A percentile compares a stretch with the other conserved stretches of the same genome.
Conservation (phyloP, 2,888 invertebrate species). For the Drosophila monieri region DNA sequence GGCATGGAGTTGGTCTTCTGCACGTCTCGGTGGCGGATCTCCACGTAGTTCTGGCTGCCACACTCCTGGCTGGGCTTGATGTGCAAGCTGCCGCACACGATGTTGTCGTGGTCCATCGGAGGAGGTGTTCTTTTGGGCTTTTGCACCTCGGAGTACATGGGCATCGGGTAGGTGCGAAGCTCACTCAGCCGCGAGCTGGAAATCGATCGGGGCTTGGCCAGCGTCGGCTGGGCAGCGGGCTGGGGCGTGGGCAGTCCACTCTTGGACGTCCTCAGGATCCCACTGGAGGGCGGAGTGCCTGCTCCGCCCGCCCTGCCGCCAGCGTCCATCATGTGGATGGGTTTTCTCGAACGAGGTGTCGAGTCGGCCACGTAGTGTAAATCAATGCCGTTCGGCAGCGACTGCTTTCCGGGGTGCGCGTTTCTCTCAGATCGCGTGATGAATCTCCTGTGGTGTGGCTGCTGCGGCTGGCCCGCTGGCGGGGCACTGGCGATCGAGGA, state of each 20-base stretch:
- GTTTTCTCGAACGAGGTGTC: slow-evolving; percentile 89
- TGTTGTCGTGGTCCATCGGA: slow-evolving; percentile 58
- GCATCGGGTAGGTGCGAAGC: slow-evolving; percentile 73
- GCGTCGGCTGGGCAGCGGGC: slow-evolving; percentile 84
- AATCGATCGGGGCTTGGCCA: slow-evolving; percentile 80
- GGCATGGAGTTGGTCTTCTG: slow-evolving; percentile 83
- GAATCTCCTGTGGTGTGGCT: slow-evolving; percentile 72
- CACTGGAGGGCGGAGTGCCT: slow-evolving; percentile 56
- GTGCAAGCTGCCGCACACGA: slow-evolving; percentile 81
- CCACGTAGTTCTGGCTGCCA: slow-evolving; percentile 74
- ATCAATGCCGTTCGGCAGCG: slow-evolving; percentile 83
- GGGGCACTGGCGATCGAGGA: slow-evolving; percentile 63
- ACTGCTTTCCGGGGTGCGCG: slow-evolving; percentile 79
- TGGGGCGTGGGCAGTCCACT: slow-evolving; percentile 83
- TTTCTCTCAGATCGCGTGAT: slow-evolving; percentile 81
- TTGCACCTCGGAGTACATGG: slow-evolving; percentile 82
- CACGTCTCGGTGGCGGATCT: slow-evolving; percentile 77
- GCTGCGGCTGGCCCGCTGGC: slow-evolving; percentile 31
- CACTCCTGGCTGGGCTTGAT: slow-evolving; percentile 79
- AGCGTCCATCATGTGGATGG: slow-evolving; percentile 87
- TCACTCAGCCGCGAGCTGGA: slow-evolving; percentile 80
- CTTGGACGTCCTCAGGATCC: slow-evolving; percentile 80
- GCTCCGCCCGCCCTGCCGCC: background rate
- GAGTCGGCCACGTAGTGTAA: slow-evolving; percentile 90
- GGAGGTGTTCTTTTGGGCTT: slow-evolving; percentile 71